phyloP scores from a whole-genome alignment of 2,888 invertebrate species.

The Drosophila leonis region DNA sequence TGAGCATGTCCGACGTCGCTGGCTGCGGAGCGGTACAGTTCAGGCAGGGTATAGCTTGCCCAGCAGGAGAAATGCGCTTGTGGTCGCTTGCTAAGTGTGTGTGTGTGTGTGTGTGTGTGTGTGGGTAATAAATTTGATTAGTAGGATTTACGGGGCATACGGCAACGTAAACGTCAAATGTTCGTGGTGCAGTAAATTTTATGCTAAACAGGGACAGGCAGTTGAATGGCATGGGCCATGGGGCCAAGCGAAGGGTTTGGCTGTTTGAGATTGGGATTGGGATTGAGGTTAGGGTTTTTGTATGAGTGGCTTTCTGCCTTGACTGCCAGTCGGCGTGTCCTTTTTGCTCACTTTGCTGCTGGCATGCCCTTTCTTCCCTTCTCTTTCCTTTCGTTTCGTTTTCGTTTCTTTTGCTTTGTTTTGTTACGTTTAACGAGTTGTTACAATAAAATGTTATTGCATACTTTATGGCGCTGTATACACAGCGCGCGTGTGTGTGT shows the following conservation, averaged over 20 bases:
- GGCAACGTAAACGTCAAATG: conserved; percentile 75
- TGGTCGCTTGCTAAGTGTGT: conserved; percentile 35
- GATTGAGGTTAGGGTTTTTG: conserved; percentile 14
- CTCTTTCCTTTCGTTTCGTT: conserved; percentile 9
- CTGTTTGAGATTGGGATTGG: conserved; percentile 4
- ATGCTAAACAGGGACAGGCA: conserved; percentile 67
- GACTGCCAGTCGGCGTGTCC: conserved; percentile 17
- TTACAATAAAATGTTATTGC: conserved; percentile 80
- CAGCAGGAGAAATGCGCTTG: conserved; percentile 36
- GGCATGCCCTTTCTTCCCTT: conserved; percentile 2
- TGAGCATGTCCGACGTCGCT: conserved; percentile 4
- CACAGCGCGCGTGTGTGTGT: conserved; percentile 17
- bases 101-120: conserved; percentile 33
- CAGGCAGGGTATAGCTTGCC: not conserved
- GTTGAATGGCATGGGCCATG: conserved; percentile 7
- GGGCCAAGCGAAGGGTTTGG: not conserved
- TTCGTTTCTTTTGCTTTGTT: conserved; percentile 33
- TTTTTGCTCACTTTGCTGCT: conserved; percentile 19
- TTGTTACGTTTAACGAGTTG: conserved; percentile 74
- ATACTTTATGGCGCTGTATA: conserved; percentile 62
- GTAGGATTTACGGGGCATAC: conserved; percentile 75
- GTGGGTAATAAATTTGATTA: conserved; percentile 79
- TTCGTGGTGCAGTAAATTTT: conserved; percentile 78
- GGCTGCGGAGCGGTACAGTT: conserved; percentile 13
- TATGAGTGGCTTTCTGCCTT: conserved; percentile 33